Conservation (phyloP, 2,797 vertebrate genomes). For the Sphaeramia orbicularis region DNA sequence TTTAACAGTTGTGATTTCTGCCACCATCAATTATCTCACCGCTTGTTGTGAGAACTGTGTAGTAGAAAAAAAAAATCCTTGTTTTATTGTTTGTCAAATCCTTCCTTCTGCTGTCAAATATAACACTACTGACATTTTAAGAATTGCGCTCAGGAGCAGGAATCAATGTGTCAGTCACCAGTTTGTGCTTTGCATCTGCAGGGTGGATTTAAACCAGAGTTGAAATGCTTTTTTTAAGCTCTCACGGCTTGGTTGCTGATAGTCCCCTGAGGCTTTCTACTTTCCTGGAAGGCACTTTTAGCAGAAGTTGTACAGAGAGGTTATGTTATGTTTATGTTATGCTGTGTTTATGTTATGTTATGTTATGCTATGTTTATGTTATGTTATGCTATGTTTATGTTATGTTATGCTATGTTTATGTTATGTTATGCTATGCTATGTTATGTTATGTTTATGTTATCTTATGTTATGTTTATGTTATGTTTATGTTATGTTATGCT, state of each 20-base stretch:
- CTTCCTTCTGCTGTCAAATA: conserved; percentile 8
- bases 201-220: conserved; percentile 27
- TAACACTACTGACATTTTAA: conserved; percentile 1
- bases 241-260: conserved; percentile 4
- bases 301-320: too few species aligned
- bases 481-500: too few species aligned
- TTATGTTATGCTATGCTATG: too few species aligned
- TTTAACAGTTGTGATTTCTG: not conserved
- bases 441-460: too few species aligned
- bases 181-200: conserved; percentile 23
- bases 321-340: too few species aligned
- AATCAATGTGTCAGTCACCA: conserved; percentile 12
- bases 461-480: too few species aligned
- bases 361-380: too few species aligned
- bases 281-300: conserved; percentile 19
- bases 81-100: conserved; percentile 25
- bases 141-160: not conserved
- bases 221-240: conserved; percentile 22
- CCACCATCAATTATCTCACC: conserved; percentile 3
- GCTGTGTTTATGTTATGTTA: too few species aligned
- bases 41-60: conserved; percentile 12
- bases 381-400: too few species aligned
- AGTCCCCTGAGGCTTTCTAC: conserved; percentile 33
- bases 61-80: conserved; percentile 21
- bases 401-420: too few species aligned